Conservation (phyloP, 2,888 invertebrate genomes). For the Sycophila texana region DNA sequence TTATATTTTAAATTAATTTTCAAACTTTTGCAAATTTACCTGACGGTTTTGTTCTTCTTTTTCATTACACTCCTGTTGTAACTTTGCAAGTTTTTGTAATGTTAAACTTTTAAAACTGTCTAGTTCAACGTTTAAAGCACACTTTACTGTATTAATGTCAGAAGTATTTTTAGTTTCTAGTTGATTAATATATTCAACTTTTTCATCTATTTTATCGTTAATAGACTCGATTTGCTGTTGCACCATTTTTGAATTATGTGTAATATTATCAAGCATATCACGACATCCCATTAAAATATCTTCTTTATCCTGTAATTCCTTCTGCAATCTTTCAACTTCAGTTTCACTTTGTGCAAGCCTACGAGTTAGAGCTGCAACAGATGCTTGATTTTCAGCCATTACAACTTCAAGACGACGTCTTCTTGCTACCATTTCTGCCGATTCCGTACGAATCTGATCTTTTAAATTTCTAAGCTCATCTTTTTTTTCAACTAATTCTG, state of each 20-base stretch:
- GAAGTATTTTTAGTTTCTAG: conserved; percentile 65
- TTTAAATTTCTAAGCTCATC: conserved; percentile 69
- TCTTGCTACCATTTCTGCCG: conserved; percentile 71
- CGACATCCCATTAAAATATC: conserved; percentile 65
- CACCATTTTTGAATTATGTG: conserved; percentile 66
- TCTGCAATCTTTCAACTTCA: conserved; percentile 69
- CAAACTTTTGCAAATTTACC: conserved; percentile 57
- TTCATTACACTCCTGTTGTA: conserved; percentile 62
- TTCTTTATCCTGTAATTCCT: conserved; percentile 66
- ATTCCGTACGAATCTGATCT: conserved; percentile 70
- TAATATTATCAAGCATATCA: conserved; percentile 65
- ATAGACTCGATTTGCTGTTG: conserved; percentile 67
- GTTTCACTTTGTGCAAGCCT: conserved; percentile 68
- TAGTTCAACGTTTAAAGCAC: conserved; percentile 65
- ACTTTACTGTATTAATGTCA: conserved; percentile 66
- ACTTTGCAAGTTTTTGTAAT: conserved; percentile 63
- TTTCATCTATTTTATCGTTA: conserved; percentile 65
- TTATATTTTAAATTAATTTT: too few relatives aligned
- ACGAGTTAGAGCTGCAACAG: conserved; percentile 68
- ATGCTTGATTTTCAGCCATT: conserved; percentile 72
- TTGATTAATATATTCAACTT: conserved; percentile 66
- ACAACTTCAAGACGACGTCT: conserved; percentile 69
- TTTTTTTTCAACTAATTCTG: conserved; percentile 70
- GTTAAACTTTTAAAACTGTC: conserved; percentile 64
- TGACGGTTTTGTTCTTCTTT: conserved; percentile 64